Evolutionary conservation across 2,113 vertebrate species (phyloP).

Genomic region (Lampris incognitus): DNA sequence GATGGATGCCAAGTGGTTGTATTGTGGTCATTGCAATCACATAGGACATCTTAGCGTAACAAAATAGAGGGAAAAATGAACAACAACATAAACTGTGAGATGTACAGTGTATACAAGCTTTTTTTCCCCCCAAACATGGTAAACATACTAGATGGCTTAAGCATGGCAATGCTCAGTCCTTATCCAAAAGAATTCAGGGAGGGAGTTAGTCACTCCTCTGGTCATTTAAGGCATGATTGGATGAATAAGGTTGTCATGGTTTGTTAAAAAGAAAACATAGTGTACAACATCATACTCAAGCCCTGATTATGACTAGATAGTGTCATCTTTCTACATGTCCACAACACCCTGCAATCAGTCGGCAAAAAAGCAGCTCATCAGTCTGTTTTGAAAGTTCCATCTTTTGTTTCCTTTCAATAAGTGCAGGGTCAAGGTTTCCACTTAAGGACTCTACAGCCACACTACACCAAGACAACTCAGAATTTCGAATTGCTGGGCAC

Average conservation of each 20-base stretch:
- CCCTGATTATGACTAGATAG: constrained; percentile 55
- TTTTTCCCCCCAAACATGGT: constrained; percentile 11
- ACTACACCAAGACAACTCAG: constrained; percentile 17
- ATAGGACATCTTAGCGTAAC: constrained; percentile 53
- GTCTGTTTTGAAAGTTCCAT: constrained; percentile 34
- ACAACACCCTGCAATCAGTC: constrained; percentile 55
- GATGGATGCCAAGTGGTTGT: constrained; percentile 58
- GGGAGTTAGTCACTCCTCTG: constrained; percentile 36
- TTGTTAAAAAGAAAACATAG: constrained; percentile 35
- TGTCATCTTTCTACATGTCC: constrained; percentile 56
- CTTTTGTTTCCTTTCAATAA: constrained; percentile 22
- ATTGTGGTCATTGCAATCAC: constrained; percentile 44
- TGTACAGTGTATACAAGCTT: constrained; percentile 46
- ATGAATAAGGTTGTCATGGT: constrained; percentile 58
- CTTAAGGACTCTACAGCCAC: constrained; percentile 32
- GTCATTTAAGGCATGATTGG: constrained; percentile 74
- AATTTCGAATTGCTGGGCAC: constrained; percentile 11
- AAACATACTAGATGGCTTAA: constrained; percentile 44
- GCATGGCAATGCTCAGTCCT: constrained; percentile 33
- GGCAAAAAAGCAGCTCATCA: constrained; percentile 47
- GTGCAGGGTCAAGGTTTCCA: constrained; percentile 32
- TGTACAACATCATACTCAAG: constrained; percentile 51
- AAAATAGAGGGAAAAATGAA: constrained; percentile 27
- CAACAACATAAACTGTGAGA: constrained; percentile 26
- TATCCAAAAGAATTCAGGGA: constrained; percentile 43